A percentile compares a stretch with the other conserved stretches of the same genome.
Conservation (phyloP, 1,140 invertebrate species). For the Drusus annulatus region DNA sequence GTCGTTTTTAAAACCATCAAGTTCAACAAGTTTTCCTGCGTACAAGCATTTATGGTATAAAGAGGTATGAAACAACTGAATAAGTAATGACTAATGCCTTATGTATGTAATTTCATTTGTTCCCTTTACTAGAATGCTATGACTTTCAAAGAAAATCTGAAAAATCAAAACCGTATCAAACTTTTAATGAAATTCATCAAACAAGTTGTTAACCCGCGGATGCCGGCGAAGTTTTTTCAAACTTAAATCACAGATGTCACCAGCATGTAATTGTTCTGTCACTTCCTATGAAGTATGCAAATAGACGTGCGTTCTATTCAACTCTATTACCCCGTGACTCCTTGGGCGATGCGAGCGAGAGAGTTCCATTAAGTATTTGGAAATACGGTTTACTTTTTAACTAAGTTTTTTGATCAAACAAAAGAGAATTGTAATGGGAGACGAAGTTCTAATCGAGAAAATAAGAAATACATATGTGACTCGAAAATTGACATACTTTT, state of each 20-base stretch:
- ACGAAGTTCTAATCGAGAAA: background rate
- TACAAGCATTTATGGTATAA: no score
- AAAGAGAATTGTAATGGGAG: background rate
- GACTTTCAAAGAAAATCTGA: no score
- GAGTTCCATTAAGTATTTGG: background rate
- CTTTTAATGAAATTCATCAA: constrained; percentile 4
- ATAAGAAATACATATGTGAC: background rate
- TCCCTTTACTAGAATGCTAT: no score
- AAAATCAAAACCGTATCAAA: background rate
- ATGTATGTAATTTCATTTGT: no score
- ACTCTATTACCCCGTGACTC: constrained; percentile 27
- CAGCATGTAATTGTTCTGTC: constrained; percentile 50
- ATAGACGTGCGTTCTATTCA: constrained; percentile 13
- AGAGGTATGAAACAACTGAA: no score
- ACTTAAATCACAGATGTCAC: constrained; percentile 57
- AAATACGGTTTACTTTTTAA: background rate
- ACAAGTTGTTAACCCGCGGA: constrained; percentile 6
- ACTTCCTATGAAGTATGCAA: constrained; percentile 16
- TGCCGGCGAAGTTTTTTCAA: constrained; percentile 7
- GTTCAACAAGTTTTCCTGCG: no score
- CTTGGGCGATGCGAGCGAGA: background rate
- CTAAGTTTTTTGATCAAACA: constrained; percentile 14
- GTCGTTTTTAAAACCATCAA: no score
- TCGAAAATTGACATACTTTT: background rate
- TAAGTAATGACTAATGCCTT: no score